Evolutionary conservation across 2,797 vertebrate genomes (phyloP), one percentile per base, ranked within the genome.

Genomic region (Diceros bicornis): DNA sequence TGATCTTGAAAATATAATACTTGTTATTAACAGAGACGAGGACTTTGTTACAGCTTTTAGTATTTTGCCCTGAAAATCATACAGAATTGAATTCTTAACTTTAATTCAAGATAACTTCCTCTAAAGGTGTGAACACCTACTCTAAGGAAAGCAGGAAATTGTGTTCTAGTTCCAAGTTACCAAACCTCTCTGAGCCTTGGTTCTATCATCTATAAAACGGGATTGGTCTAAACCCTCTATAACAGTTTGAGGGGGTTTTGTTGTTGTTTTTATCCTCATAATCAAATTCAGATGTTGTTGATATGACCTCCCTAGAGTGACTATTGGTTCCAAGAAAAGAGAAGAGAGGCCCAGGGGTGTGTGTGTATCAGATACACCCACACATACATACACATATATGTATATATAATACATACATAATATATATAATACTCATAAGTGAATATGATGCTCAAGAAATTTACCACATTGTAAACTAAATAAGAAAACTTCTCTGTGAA

Each of bases 81-180:
- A 78, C 62, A 87, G 88, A 97, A 97, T 92, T 87, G 91, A 97
- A 57, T 29, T 62, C 64, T 96, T 71, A 91, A 90, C 44, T 93
- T 96, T 88, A 84, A 93, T 79, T 74, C 77, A 89, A 92, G 47
- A 64, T n/a, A 79, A 64, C 11, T 44, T 89, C 72, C n/a, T 91
- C 29, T 94, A 69, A 72, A 55, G 4, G 7, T 93, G 18, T 62
- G 34, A 83, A 27, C 11, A 85, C 23, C 25, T 75, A 83, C n/a
- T 92, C 37, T 77, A 81, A 92, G 34, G 64, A 59, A 91, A 89
- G 9, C 64, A 85, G 12, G 7, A 91, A 91, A 83, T 13, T 47
- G 25, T 81, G 11, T 25, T 94, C 29, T 74, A 64, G 27, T 89
- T 98, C 66, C 93, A 78, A 77, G 34, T 89, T 91, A 86, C 12